phyloP scores from a whole-genome alignment of 2,113 vertebrate species.

The Amblyornis subalaris region DNA sequence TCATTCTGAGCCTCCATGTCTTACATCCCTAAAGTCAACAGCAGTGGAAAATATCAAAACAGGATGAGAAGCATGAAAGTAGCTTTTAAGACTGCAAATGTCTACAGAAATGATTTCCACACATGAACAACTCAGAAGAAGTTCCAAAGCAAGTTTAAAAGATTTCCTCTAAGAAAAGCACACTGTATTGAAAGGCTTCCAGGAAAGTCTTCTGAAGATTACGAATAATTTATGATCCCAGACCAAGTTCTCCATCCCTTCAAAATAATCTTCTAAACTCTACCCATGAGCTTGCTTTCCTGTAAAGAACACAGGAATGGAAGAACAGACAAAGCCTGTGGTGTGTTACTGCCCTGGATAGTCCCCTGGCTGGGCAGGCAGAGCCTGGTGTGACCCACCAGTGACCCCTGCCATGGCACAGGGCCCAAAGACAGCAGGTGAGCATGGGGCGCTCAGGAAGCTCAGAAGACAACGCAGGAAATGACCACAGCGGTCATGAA shows the following conservation, averaged over 20 bases:
- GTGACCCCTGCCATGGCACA: not conserved
- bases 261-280: not conserved
- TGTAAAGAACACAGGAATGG: fast-evolving
- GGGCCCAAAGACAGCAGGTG: not conserved
- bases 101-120: not conserved
- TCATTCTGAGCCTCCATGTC: not conserved
- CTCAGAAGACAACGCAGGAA: not conserved
- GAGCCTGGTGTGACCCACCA: not conserved
- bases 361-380: too few relatives aligned
- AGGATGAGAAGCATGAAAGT: not conserved
- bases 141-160: not conserved
- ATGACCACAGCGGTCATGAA: not conserved
- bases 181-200: not conserved
- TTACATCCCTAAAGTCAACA: not conserved
- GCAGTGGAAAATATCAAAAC: not conserved
- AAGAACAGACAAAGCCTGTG: not conserved
- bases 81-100: not conserved
- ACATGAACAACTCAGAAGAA: not conserved
- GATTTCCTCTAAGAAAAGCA: not conserved
- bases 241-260: not conserved
- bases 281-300: fast-evolving
- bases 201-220: not conserved
- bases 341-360: not conserved
- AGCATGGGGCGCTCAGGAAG: fast-evolving
- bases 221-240: not conserved